Base-by-base conservation (phyloP, 2,888 invertebrate species). In the Nasonovia ribisnigri region DNA sequence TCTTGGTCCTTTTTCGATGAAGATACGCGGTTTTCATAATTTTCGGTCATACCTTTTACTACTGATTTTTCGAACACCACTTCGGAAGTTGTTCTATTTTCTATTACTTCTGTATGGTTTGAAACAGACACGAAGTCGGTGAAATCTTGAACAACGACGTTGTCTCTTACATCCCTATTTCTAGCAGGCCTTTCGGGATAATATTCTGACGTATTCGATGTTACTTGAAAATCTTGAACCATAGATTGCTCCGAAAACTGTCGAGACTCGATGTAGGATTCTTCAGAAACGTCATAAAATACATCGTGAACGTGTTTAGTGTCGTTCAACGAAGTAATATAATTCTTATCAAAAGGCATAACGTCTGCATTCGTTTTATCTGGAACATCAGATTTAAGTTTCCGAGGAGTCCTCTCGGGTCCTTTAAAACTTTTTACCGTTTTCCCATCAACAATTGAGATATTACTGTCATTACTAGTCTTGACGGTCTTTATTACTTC, bases 401-500 rank as follows among this genome's bases (percentile, higher is more conserved):
- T 89, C 5, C 89, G 84, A 1, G 94, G 84, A 54, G 43, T 48
- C 13, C 11, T 57, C 24, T 89, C 60, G 3, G 92, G 94, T 48
- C 11, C 48, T 29, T 84, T 51, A 36, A 84, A 77, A 54, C 1
- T 93, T 93, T 95, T 95, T 0, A 95, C 93, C 46, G 94, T 92
- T 94, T 95, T 95, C 4, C 95, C 95, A n/a, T 94, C 95, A 46
- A 95, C 92, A 88, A 94, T 94, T 88, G 84, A 94, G 13, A 94
- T 11, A n/a, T 26, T 36, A 42, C 29, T 60, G 1, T 90, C 90
- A 16, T 84, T 42, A 2, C 5, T 94, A 48, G 90, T 93, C 29
- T 94, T 88, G 8, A 93, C 54, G 11, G 93, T 88, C 4, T 87
- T 42, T 11, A n/a, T 77, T 24, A 48, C 51, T 46, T 88, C 48